These are phyloP conservation scores for Drosophila malerkotliana DNA, from an alignment of 1,140 invertebrate genomes.

Conservation along the genomic window DNA sequence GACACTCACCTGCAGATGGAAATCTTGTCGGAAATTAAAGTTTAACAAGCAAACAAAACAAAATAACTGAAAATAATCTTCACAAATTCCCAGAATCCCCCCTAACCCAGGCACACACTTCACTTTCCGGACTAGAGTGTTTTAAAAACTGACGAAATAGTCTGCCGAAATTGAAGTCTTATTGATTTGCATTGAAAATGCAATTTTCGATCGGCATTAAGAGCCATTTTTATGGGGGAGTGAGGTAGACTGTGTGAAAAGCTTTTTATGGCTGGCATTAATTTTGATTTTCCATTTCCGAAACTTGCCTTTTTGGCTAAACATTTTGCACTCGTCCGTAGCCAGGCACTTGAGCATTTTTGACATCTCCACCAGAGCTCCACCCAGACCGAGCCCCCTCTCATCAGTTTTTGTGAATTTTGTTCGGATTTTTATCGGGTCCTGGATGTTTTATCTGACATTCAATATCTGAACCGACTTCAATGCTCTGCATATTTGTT, in stretches of 20 bases:
- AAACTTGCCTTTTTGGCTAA: constrained; percentile 23
- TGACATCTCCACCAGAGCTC: constrained; percentile 4
- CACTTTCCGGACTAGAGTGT: background rate
- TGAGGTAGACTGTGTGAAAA: constrained; percentile 32
- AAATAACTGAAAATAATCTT: constrained; percentile 45
- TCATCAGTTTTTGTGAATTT: constrained; percentile 28
- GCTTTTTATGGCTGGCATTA: constrained; percentile 49
- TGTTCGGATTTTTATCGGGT: constrained; percentile 26
- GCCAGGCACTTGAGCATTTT: constrained; percentile 19
- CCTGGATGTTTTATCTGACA: constrained; percentile 4
- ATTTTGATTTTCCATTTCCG: constrained; percentile 45
- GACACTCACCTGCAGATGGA: constrained; percentile 7
- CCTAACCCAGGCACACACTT: constrained; percentile 13
- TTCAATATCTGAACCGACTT: constrained; percentile 17
- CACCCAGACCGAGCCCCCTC: too few relatives aligned
- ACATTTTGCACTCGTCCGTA: constrained; percentile 30
- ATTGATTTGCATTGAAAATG: constrained; percentile 52
- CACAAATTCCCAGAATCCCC: constrained; percentile 27
- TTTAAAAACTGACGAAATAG: constrained; percentile 30
- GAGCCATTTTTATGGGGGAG: constrained; percentile 13
- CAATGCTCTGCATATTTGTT: constrained; percentile 51
- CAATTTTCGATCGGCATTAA: constrained; percentile 45
- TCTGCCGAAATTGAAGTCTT: constrained; percentile 30
- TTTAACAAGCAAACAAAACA: constrained; percentile 48
- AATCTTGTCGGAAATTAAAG: constrained; percentile 47